These are phyloP conservation scores for Pycnonotus jocosus DNA, from an alignment of 2,113 vertebrate species.

Conservation along the genomic window DNA sequence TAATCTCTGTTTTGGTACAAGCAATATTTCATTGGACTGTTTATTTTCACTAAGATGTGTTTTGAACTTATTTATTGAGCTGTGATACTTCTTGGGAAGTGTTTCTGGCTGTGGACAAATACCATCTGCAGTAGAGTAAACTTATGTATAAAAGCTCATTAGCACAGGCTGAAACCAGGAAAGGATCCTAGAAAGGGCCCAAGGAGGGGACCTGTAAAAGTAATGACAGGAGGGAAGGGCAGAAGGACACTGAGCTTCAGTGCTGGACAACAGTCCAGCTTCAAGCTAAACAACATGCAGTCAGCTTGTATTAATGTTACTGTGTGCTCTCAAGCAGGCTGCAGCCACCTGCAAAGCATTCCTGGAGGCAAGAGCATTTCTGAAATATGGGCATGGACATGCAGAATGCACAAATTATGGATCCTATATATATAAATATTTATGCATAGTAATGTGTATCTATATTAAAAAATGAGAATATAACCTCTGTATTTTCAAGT, in stretches of 20 bases:
- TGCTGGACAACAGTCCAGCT: not conserved
- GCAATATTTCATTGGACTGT: slow-evolving; percentile 46
- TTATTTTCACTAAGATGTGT: slow-evolving; percentile 67
- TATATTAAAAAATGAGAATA: not conserved
- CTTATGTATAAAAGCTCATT: slow-evolving; percentile 50
- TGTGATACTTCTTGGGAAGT: slow-evolving; percentile 60
- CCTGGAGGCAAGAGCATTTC: not conserved
- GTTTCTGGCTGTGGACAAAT: slow-evolving; percentile 66
- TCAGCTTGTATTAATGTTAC: not conserved
- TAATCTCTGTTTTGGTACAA: slow-evolving; percentile 57
- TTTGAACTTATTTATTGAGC: slow-evolving; percentile 63
- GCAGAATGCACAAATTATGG: not conserved
- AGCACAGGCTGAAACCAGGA: slow-evolving; percentile 58
- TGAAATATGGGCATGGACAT: not conserved
- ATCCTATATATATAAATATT: not conserved
- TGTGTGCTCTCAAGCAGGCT: not conserved
- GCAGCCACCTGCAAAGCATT: not conserved
- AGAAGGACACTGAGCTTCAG: slow-evolving; percentile 1
- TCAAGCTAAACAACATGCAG: slow-evolving; percentile 10
- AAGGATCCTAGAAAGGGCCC: not conserved
- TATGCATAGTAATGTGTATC: not conserved
- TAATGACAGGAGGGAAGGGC: not conserved
- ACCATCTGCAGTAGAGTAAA: slow-evolving; percentile 73
- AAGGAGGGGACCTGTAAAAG: slow-evolving; percentile 8
- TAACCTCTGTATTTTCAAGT: not conserved